phyloP scores from a whole-genome alignment of 2,113 vertebrate genomes.

The Percopsis transmontana region DNA sequence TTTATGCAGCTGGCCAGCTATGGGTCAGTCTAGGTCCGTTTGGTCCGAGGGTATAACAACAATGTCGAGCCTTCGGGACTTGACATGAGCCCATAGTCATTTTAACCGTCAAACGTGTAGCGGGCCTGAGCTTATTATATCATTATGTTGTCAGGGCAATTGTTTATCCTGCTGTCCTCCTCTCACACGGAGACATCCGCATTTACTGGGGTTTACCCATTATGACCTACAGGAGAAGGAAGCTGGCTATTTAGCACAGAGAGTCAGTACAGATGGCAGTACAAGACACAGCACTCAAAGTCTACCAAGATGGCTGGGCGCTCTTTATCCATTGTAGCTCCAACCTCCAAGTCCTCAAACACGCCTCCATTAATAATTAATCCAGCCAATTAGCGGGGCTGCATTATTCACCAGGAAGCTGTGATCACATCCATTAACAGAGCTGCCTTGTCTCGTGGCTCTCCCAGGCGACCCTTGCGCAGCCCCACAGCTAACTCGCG shows the following conservation, averaged over 20 bases:
- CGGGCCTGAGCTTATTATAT: conserved; percentile 55
- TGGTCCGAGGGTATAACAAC: conserved; percentile 56
- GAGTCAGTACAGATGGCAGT: conserved; percentile 39
- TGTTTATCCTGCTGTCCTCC: conserved; percentile 60
- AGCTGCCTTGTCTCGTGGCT: conserved; percentile 33
- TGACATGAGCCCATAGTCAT: conserved; percentile 51
- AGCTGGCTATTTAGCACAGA: conserved; percentile 24
- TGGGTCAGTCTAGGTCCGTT: conserved; percentile 46
- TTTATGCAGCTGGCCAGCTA: conserved; percentile 51
- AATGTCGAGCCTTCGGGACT: conserved; percentile 46
- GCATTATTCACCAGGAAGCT: conserved; percentile 79
- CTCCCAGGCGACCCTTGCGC: conserved; percentile 14
- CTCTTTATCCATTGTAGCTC: conserved; percentile 37
- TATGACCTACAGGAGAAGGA: conserved; percentile 43
- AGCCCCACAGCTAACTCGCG: neutral
- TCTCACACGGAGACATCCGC: conserved; percentile 43
- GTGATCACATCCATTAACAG: conserved; percentile 72
- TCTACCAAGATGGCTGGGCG: conserved; percentile 50
- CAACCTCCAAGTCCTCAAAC: conserved; percentile 31
- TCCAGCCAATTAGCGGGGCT: conserved; percentile 81
- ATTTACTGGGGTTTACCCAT: conserved; percentile 17
- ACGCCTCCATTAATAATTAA: conserved; percentile 82
- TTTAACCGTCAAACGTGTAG: conserved; percentile 59
- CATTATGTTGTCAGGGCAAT: conserved; percentile 68
- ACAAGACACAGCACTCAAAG: conserved; percentile 28